These are phyloP conservation scores for Meiosimyza platycephala DNA, from an alignment of 2,888 invertebrate genomes.

Conservation along the genomic window DNA sequence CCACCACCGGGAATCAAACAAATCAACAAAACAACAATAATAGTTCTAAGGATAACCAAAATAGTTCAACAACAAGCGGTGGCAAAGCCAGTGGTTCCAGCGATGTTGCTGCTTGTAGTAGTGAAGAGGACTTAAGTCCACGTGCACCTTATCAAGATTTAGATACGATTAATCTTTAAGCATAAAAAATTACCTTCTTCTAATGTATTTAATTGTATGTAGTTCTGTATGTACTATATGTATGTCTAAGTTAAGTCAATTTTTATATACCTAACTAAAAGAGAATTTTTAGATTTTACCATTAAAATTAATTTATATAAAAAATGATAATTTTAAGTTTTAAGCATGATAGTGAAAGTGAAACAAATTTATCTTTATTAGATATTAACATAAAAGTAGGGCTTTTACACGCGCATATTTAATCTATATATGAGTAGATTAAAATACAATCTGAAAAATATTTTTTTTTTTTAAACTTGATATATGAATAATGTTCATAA, in stretches of 20 bases:
- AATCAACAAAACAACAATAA: constrained; percentile 57
- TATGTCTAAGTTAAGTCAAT: constrained; percentile 15
- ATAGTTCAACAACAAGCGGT: constrained; percentile 56
- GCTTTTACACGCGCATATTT: no score
- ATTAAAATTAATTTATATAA: no score
- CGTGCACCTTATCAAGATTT: constrained; percentile 79
- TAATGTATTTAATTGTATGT: not conserved
- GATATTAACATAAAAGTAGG: no score
- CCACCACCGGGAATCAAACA: constrained; percentile 40
- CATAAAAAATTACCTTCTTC: constrained; percentile 3
- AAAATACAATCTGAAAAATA: no score
- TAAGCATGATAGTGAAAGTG: no score
- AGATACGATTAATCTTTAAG: constrained; percentile 78
- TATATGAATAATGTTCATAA: no score
- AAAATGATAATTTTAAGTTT: no score
- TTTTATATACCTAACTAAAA: constrained; percentile 23
- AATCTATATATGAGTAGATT: no score
- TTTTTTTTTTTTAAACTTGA: no score
- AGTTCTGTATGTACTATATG: no score
- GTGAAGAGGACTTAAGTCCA: constrained; percentile 63
- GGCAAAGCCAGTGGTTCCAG: constrained; percentile 47
- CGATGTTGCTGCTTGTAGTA: constrained; percentile 36
- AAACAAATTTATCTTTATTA: no score
- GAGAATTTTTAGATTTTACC: not conserved
- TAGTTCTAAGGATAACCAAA: constrained; percentile 54